Base-by-base conservation (phyloP, 2,797 vertebrate genomes). In the Myotis daubentonii region DNA sequence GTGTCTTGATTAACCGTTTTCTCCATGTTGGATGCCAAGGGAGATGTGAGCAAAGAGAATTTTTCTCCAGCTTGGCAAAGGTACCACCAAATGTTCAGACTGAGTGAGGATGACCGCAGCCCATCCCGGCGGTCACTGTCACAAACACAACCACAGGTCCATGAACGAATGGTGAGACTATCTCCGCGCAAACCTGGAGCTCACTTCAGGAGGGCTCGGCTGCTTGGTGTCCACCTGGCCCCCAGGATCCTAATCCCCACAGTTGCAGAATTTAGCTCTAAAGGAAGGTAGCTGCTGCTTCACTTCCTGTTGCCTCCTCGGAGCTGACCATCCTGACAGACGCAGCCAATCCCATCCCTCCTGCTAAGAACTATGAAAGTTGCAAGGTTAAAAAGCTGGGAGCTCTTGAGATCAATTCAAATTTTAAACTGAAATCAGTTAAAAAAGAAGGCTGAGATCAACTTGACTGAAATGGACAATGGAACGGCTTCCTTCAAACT, bases 11-110 rank as follows among this genome's bases (percentile, higher is more conserved):
- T 28, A 91, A 93, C 2, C 3, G 20, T 16, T 91, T 94, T 89
- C 62, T 82, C 89, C 82, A 78, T 8, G 25, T 8, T 49, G 66
- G 70, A 66, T 76, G 89, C 95, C 91, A 74, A 72, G 68, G 88
- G 79, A 92, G 76, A 96, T 12, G 65, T 36, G 68, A 96, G 57
- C 81, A 78, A 76, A 89, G 65, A 86, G 76, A 72, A 85, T 44
- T 70, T 72, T 47, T 82, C 44, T 83, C 10, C 53, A 36, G 8
- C 47, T 60, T 84, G 89, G 92, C 82, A 38, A 74, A 71, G 53
- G 33, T 9, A 30, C 49, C n/a, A 19, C 6, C 70, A 87, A 71
- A 10, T 13, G 13, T 36, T 74, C 49, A 22, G 68, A 11, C 0
- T 92, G 71, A 55, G 65, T 65, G 44, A 87, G 55, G 55, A 20